Base-by-base conservation (phyloP, 2,797 vertebrate species). In the Psittacula echo region DNA sequence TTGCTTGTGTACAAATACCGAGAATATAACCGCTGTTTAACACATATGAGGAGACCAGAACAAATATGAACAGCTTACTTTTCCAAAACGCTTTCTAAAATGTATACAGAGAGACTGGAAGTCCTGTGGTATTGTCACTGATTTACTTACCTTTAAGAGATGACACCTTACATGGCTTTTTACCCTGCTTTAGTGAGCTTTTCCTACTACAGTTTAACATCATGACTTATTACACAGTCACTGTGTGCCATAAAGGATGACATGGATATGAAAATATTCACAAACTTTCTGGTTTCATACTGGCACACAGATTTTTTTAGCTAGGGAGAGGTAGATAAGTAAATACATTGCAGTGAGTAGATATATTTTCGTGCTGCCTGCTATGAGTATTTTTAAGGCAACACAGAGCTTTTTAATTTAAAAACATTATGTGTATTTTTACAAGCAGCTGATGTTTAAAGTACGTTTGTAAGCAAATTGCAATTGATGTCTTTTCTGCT, bases 391-490 rank as follows among this genome's bases (percentile, higher is more conserved):
- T 87, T 95, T 91, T 70, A 70, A 82, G 88, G 48, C 74, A 95
- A 62, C 45, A 58, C 22, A 77, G 61, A 94, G 74, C 19, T 89
- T 95, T 94, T 94, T 74, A 87, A 87, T 85, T 92, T 87, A 61
- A 90, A 96, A 92, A 56, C 50, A 77, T 74, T 42, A 53, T 89
- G 79, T 62, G 51, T 30, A 58, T 89, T 95, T 94, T 90, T 94
- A 71, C 83, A 85, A 89, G 58, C 87, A 95, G 92, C 71, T 97
- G 91, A 64, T 90, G 70, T 85, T 95, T 93, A 79, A 90, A 96
- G 80, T 70, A 48, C 54, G 58, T 90, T 96, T 95, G 86, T 80
- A 92, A 94, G 87, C 93, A 95, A 96, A 89, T 88, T 92, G 79
- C 83, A 60, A 62, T 7, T 85, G 74, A 95, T 82, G 58, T 89